Base-by-base conservation (phyloP, 2,888 invertebrate species). In the Yponomeuta sedellus region DNA sequence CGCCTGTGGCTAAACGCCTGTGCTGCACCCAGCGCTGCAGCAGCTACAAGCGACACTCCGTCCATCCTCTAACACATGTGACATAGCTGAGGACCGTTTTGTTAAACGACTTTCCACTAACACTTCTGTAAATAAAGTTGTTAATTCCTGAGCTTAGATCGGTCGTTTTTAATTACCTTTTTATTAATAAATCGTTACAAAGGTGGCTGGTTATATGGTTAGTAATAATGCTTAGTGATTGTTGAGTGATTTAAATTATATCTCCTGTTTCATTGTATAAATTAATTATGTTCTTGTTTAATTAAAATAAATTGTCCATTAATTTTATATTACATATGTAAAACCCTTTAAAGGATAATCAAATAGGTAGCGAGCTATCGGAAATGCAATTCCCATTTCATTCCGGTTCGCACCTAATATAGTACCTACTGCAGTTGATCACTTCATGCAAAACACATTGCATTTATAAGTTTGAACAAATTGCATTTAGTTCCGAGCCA, bases 41-140 rank as follows among this genome's bases (percentile, higher is more conserved):
- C 68, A 71, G 67, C 34, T 34, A 39, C 25, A 20, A 62, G 20
- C 63, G 59, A 25, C 52, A 12, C 59, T 81, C 83, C 82, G 81
- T 82, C 81, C 82, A 78, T 72, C 74, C 68, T 65, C 69, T 71
- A 72, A 76, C 73, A 73, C 73, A 72, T 73, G 66, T 71, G 71
- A 72, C 72, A 70, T 67, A 71, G 70, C 34, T 20, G 64, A 70
- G 67, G 69, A 72, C 69, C 68, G 73, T 73, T 73, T 72, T 69
- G 65, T 59, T 61, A 59, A 59, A 74, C 74, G 70, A 72, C 64
- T 34, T 19, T 56, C 12, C 59, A 16, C 52, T 52, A 75, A 77
- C 58, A 65, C 73, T 75, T 78, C 74, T 86, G 85, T 86, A 84
- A 85, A 86, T 86, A 85, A 84, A 83, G 75, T 80, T 82, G 79